Evolutionary conservation across 37 sponge, comb jelly and placozoan genomes (phyloP), one percentile per base, ranked within the genome.

Genomic region (Theonella swinhoei): DNA sequence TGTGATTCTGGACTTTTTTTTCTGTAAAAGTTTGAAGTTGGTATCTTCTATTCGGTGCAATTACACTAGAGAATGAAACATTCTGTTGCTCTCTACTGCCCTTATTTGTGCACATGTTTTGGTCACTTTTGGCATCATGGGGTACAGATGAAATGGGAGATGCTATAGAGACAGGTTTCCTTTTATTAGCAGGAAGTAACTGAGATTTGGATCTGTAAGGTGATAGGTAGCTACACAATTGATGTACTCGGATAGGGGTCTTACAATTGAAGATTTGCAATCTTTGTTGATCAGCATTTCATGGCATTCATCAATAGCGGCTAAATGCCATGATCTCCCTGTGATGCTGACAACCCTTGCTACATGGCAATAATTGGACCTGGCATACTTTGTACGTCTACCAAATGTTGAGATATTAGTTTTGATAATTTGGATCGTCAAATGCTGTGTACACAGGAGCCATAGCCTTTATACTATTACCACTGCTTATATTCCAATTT

Each of bases 241-340:
- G 24, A 72, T 72, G 76, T 75, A 42, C 20, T 75, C 76, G 41
- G 76, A 60, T 4, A 11, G 24, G 17, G 76, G 58, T 43, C 39
- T 75, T 41, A 75, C 76, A 42, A 75, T 75, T 26, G 76, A 31
- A 14, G 60, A 20, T 26, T 75, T n/a, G n/a, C n/a, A n/a, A n/a
- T n/a, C n/a, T n/a, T n/a, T n/a, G n/a, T n/a, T n/a, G n/a, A n/a
- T n/a, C n/a, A n/a, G n/a, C n/a, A n/a, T n/a, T n/a, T n/a, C n/a
- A n/a, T n/a, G n/a, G n/a, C n/a, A n/a, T n/a, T 75, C 54, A 75
- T 75, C 76, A 75, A 75, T 42, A 7, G 29, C 76, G 28, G 43
- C 76, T 47, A 60, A 41, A 75, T 75, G 76, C 76, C n/a, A n/a
- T n/a, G n/a, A n/a, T n/a, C n/a, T n/a, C n/a, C n/a, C n/a, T n/a